A percentile compares a stretch with the other conserved stretches of the same genome.
phyloP scores from a whole-genome alignment of 2,888 invertebrate species.

The Venusia cambrica region DNA sequence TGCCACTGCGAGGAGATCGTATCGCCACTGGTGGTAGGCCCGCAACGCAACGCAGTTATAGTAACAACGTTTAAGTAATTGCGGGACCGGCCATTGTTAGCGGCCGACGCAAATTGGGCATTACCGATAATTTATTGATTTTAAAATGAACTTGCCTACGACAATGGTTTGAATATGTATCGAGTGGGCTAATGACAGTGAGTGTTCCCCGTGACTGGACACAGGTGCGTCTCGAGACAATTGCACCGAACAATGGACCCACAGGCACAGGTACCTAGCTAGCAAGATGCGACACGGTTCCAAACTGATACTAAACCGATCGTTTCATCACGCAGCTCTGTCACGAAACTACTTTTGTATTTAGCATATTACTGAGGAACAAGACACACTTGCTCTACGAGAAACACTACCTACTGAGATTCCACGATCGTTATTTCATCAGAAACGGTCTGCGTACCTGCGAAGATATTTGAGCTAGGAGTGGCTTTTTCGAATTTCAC shows the following conservation, averaged over 20 bases:
- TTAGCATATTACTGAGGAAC: no score
- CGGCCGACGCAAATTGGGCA: constrained; percentile 78
- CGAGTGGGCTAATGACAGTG: constrained; percentile 75
- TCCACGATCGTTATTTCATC: no score
- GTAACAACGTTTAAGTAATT: constrained; percentile 80
- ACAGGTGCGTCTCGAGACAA: constrained; percentile 60
- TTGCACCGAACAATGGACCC: constrained; percentile 27
- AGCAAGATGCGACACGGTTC: constrained; percentile 14
- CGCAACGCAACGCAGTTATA: constrained; percentile 72
- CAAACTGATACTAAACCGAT: no score
- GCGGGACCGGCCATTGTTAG: constrained; percentile 79
- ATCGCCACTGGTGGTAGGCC: constrained; percentile 66
- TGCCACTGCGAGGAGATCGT: constrained; percentile 63
- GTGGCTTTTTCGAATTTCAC: constrained; percentile 14
- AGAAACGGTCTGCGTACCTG: no score
- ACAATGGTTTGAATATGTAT: constrained; percentile 74
- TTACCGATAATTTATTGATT: constrained; percentile 79
- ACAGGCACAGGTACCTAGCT: constrained; percentile 5
- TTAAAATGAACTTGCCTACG: constrained; percentile 69
- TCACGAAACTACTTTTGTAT: no score
- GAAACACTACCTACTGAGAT: no score
- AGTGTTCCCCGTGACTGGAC: constrained; percentile 74
- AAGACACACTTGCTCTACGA: no score
- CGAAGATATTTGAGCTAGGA: constrained; percentile 7
- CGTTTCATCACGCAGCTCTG: no score